These are phyloP conservation scores for Dendroctonus ponderosae DNA, from an alignment of 1,140 invertebrate genomes.

Conservation along the genomic window DNA sequence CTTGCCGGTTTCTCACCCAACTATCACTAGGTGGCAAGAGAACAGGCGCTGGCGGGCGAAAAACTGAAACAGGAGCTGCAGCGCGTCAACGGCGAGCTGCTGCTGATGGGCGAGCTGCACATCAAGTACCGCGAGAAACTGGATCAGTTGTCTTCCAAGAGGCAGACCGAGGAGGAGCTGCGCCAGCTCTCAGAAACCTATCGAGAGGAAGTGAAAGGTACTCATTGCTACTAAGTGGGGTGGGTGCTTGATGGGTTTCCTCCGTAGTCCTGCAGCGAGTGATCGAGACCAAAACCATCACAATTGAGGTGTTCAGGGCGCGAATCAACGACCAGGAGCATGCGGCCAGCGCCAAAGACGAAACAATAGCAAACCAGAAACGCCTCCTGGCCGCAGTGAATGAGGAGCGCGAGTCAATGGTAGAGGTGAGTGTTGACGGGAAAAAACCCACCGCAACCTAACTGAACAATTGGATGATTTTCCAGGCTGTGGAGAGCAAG, in stretches of 20 bases:
- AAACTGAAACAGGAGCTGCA: constrained; percentile 48
- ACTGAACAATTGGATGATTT: not conserved
- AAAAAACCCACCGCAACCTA: not conserved
- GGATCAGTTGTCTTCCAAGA: constrained; percentile 45
- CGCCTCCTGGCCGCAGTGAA: constrained; percentile 54
- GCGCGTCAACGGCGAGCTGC: constrained; percentile 49
- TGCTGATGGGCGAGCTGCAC: constrained; percentile 54
- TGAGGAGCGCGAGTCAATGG: constrained; percentile 42
- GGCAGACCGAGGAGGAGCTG: constrained; percentile 44
- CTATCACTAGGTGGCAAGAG: constrained; percentile 42
- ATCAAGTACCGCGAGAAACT: constrained; percentile 54
- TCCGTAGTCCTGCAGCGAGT: not conserved
- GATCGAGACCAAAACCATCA: constrained; percentile 39
- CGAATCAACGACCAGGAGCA: constrained; percentile 56
- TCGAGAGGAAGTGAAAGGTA: constrained; percentile 50
- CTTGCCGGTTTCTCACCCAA: not conserved
- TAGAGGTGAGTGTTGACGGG: constrained; percentile 24
- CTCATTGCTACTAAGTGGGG: not conserved
- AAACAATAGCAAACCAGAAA: constrained; percentile 55
- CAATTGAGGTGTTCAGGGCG: constrained; percentile 53
- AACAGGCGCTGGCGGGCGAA: constrained; percentile 47
- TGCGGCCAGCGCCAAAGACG: constrained; percentile 53
- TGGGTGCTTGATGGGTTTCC: too few relatives aligned
- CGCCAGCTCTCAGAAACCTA: constrained; percentile 51
- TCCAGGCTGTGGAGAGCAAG: constrained; percentile 66